Evolutionary conservation across 2,797 vertebrate genomes (phyloP).

Genomic region (Danio kyathit): DNA sequence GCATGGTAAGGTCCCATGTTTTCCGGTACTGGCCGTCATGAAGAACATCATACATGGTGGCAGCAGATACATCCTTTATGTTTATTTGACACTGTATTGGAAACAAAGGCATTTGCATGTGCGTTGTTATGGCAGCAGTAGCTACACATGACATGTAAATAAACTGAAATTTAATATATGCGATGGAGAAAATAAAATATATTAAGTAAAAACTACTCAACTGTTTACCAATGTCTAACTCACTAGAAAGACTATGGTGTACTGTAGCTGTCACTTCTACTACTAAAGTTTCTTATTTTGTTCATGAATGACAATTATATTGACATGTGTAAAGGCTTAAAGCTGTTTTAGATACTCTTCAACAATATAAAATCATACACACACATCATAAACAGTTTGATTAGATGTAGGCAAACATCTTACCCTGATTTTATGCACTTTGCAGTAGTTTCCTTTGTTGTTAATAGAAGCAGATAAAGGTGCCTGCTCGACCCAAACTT

Average conservation of each 20-base stretch:
- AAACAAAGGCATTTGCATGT: constrained; percentile 22
- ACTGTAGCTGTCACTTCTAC: too few relatives aligned
- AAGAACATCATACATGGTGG: constrained; percentile 81
- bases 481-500: constrained; percentile 78
- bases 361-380: too few relatives aligned
- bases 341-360: too few relatives aligned
- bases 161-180: not conserved
- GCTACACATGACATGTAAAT: not conserved
- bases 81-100: constrained; percentile 74
- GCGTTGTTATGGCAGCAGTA: constrained; percentile 20
- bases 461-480: constrained; percentile 48
- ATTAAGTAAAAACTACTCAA: not conserved
- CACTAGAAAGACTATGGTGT: too few relatives aligned
- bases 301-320: too few relatives aligned
- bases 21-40: constrained; percentile 76
- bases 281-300: too few relatives aligned
- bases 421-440: constrained; percentile 84
- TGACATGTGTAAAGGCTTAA: too few relatives aligned
- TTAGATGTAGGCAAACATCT: constrained; percentile 14
- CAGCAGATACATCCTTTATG: constrained; percentile 76
- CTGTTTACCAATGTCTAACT: too few relatives aligned
- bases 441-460: constrained; percentile 53
- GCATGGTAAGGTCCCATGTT: constrained; percentile 78
- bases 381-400: not conserved
- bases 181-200: not conserved